A percentile compares a stretch with the other conserved stretches of the same genome.
These are phyloP conservation scores for Peromyscus melanophrys DNA, from an alignment of 2,797 vertebrate genomes.

Conservation along the genomic window DNA sequence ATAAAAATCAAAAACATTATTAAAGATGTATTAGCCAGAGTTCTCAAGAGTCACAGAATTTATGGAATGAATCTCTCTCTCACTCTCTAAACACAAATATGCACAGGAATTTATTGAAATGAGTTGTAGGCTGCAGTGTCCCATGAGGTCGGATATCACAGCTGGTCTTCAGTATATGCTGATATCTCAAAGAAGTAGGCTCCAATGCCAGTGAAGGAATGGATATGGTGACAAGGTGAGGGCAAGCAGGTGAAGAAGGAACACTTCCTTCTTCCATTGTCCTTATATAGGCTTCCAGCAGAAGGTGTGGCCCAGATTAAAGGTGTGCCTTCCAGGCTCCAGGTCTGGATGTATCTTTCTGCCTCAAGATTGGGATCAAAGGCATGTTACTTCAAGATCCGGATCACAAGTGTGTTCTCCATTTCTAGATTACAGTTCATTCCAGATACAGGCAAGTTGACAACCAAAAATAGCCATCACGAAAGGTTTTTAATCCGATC, in stretches of 20 bases:
- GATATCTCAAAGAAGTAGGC: too few relatives aligned
- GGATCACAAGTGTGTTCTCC: not conserved
- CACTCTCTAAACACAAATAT: too few relatives aligned
- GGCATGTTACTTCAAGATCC: not conserved
- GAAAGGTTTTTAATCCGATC: not conserved
- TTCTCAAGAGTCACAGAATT: too few relatives aligned
- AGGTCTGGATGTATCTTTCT: not conserved
- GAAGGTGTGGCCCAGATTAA: not conserved
- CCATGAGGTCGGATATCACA: too few relatives aligned
- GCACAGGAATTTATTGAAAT: too few relatives aligned
- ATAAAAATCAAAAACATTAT: not conserved
- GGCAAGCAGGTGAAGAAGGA: too few relatives aligned
- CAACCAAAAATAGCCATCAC: not conserved
- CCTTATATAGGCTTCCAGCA: not conserved
- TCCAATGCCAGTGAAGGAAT: too few relatives aligned
- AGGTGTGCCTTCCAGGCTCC: not conserved
- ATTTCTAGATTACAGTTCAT: not conserved
- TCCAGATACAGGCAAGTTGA: not conserved
- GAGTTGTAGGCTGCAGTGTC: too few relatives aligned
- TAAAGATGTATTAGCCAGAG: not conserved
- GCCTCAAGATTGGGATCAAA: not conserved
- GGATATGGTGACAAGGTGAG: too few relatives aligned
- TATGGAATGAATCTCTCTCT: too few relatives aligned
- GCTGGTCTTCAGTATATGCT: too few relatives aligned
- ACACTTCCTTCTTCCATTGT: not conserved